phyloP scores from a whole-genome alignment of 2,113 vertebrate species.

The Chlamydotis undulata region DNA sequence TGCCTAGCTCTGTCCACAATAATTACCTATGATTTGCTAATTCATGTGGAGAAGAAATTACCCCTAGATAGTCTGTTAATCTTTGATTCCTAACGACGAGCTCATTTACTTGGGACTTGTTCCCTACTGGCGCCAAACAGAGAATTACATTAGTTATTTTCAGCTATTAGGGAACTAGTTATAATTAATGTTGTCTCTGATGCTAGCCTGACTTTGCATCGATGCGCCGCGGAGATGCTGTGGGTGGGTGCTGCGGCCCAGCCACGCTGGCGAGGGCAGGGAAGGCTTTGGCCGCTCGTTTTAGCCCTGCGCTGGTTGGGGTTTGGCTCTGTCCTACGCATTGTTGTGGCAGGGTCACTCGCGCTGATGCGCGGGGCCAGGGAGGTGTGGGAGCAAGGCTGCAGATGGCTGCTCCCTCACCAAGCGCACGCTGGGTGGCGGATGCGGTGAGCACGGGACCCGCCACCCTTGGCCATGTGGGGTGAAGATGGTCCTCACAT shows the following conservation, averaged over 20 bases:
- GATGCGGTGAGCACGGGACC: background rate
- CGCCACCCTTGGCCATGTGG: fast-evolving
- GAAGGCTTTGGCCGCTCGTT: background rate
- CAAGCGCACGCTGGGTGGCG: too few relatives aligned
- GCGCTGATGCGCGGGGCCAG: fast-evolving
- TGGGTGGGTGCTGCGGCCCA: background rate
- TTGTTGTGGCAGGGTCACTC: fast-evolving
- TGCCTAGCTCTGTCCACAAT: conserved; percentile 53
- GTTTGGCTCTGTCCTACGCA: too few relatives aligned
- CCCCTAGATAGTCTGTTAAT: conserved; percentile 57
- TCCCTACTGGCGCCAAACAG: conserved; percentile 36
- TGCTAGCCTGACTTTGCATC: background rate
- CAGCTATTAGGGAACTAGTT: conserved; percentile 25
- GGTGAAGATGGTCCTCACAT: fast-evolving
- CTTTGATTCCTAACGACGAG: conserved; percentile 59
- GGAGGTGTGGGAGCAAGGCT: background rate
- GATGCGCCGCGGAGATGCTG: background rate
- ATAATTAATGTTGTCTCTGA: conserved; percentile 28
- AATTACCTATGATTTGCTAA: conserved; percentile 61
- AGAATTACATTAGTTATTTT: conserved; percentile 6
- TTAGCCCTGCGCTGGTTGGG: background rate
- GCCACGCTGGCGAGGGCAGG: fast-evolving
- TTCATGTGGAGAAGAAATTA: conserved; percentile 61
- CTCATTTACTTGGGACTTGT: conserved; percentile 54
- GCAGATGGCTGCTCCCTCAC: too few relatives aligned